Evolutionary conservation across 2,888 invertebrate genomes (phyloP), one percentile per base, ranked within the genome.

Genomic region (Tenthredo mesomela): DNA sequence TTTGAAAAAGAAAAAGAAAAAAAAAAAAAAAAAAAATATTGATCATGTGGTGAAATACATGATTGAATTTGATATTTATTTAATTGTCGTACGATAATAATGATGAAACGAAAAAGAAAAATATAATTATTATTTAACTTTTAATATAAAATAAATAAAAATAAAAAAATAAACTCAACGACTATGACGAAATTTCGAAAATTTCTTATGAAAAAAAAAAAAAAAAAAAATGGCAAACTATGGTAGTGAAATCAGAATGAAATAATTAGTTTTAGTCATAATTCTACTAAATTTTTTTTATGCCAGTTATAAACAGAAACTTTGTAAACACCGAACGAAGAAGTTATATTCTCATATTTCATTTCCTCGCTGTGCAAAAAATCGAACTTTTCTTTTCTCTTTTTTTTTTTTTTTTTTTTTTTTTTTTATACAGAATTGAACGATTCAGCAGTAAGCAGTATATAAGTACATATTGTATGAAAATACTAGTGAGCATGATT

Each of bases 11-110:
- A 29, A 29, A 29, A 2, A 29, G 2, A 29, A 29, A 2, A 29
- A 29, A 29, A 29, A 29, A 29, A 29, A 29, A 29, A 2, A 29
- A 29, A 2, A 29, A 29, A 29, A 2, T 2, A n/a, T 54, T 67
- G 6, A 67, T 67, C 67, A 67, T 29, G 15, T 67, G 4, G 67
- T 67, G 67, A 67, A 67, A 67, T 67, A 67, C 25, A 67, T 15
- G 67, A 33, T 67, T 15, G 25, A 6, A 29, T n/a, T 54, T 54
- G n/a, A 54, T 54, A 54, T 50, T 7, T n/a, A 54, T 54, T 54
- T 54, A 54, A 54, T 54, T 50, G n/a, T 50, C 18, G 50, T 50
- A 50, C 50, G n/a, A 50, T n/a, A 18, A 15, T 15, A n/a, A n/a
- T n/a, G 47, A 47, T 5, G n/a, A n/a, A 50, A 5, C 6, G 18